These are phyloP conservation scores for Centropus unirufus DNA, from an alignment of 2,113 vertebrate genomes.

Conservation along the genomic window DNA sequence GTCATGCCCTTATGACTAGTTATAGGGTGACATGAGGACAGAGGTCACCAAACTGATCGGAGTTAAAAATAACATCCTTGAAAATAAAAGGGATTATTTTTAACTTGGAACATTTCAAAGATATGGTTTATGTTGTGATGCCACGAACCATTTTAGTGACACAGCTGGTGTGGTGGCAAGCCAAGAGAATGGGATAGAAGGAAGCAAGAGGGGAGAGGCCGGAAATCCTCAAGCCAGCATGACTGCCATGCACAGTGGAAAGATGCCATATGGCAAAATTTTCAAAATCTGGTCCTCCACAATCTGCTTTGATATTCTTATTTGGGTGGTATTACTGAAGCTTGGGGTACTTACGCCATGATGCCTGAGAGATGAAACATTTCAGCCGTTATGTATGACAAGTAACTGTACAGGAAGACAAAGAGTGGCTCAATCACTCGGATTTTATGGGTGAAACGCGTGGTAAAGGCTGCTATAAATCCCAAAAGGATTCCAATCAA, in stretches of 20 bases:
- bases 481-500: slow-evolving; percentile 91
- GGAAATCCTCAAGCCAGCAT: slow-evolving; percentile 58
- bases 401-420: slow-evolving; percentile 97
- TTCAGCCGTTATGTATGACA: slow-evolving; percentile 95
- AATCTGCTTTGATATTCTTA: slow-evolving; percentile 7
- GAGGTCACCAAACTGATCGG: background rate
- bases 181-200: background rate
- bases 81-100: slow-evolving; percentile 58
- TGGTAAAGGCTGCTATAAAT: slow-evolving; percentile 94
- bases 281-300: slow-evolving; percentile 10
- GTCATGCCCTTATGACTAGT: background rate
- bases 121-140: slow-evolving; percentile 37
- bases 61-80: slow-evolving; percentile 47
- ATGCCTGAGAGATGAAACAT: slow-evolving; percentile 95
- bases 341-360: slow-evolving; percentile 91
- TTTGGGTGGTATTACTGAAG: slow-evolving; percentile 24
- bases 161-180: slow-evolving; percentile 61
- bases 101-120: slow-evolving; percentile 47
- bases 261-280: background rate
- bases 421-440: slow-evolving; percentile 96
- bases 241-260: background rate
- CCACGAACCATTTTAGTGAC: slow-evolving; percentile 52
- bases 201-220: background rate
- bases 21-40: slow-evolving; percentile 35
- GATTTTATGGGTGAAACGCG: slow-evolving; percentile 93